Evolutionary conservation across 1,140 invertebrate genomes (phyloP).

Genomic region (Amphibalanus amphitrite): DNA sequence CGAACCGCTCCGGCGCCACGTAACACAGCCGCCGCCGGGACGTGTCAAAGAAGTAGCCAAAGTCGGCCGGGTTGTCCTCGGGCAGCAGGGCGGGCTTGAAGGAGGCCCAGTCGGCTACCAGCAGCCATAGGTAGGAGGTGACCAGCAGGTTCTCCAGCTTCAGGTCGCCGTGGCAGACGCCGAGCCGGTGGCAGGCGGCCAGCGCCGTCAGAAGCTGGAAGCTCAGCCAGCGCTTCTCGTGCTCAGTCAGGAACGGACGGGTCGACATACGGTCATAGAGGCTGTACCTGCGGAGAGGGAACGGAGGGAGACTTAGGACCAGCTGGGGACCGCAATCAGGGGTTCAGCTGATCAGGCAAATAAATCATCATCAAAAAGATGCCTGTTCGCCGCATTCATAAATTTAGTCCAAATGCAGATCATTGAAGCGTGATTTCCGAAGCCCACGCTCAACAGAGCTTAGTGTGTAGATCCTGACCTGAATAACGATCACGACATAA

Average conservation of each 20-base stretch:
- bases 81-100: slow-evolving; percentile 96
- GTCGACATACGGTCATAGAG: slow-evolving; percentile 96
- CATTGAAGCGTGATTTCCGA: too few relatives aligned
- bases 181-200: slow-evolving; percentile 75
- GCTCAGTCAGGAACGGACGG: slow-evolving; percentile 75
- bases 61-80: slow-evolving; percentile 96
- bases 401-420: too few relatives aligned
- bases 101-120: slow-evolving; percentile 93
- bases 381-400: too few relatives aligned
- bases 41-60: slow-evolving; percentile 99
- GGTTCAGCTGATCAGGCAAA: too few relatives aligned
- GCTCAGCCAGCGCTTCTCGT: slow-evolving; percentile 98
- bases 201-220: slow-evolving; percentile 93
- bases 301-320: too few relatives aligned
- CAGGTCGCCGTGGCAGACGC: slow-evolving; percentile 91
- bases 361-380: too few relatives aligned
- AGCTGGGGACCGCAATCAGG: too few relatives aligned
- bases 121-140: slow-evolving; percentile 92
- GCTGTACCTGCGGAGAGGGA: slow-evolving; percentile 47
- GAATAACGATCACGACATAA: too few relatives aligned
- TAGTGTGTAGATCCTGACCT: too few relatives aligned
- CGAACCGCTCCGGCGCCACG: slow-evolving; percentile 78
- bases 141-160: slow-evolving; percentile 97
- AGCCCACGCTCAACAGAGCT: too few relatives aligned
- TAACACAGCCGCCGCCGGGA: slow-evolving; percentile 82